phyloP scores from a whole-genome alignment of 2,797 vertebrate genomes.

The Tauraco hartlaubi region DNA sequence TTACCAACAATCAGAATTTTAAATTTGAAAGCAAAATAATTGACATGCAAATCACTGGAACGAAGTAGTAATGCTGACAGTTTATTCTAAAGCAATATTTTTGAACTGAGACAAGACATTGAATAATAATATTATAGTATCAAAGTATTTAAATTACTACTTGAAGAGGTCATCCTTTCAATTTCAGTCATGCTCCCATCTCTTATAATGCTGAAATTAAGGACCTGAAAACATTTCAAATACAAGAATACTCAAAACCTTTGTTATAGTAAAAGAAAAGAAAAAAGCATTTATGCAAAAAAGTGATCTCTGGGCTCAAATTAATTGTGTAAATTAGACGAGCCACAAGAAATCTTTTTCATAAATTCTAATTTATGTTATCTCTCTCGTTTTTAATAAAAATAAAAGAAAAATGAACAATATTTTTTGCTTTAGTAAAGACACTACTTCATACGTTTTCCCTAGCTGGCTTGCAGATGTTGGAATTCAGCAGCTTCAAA shows the following conservation, averaged over 20 bases:
- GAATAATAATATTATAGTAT: background rate
- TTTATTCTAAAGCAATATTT: background rate
- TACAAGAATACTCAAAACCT: accelerated
- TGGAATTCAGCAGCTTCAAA: background rate
- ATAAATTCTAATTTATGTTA: background rate
- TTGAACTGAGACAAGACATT: background rate
- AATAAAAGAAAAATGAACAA: background rate
- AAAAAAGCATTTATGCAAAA: background rate
- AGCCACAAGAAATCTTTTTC: background rate
- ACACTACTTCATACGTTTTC: background rate
- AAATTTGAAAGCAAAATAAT: background rate
- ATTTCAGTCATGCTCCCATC: background rate
- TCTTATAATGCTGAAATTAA: background rate
- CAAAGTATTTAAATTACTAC: background rate
- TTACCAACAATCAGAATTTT: background rate
- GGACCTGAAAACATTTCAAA: background rate
- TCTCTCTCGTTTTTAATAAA: background rate
- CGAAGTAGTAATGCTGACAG: background rate
- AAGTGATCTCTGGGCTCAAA: background rate
- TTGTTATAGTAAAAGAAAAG: background rate
- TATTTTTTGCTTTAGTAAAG: background rate
- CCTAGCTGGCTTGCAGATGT: background rate
- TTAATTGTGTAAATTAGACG: background rate
- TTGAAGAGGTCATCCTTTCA: background rate
- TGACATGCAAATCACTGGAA: background rate